Evolutionary conservation across 2,113 vertebrate species (phyloP).

Genomic region (Eurystomus gularis): DNA sequence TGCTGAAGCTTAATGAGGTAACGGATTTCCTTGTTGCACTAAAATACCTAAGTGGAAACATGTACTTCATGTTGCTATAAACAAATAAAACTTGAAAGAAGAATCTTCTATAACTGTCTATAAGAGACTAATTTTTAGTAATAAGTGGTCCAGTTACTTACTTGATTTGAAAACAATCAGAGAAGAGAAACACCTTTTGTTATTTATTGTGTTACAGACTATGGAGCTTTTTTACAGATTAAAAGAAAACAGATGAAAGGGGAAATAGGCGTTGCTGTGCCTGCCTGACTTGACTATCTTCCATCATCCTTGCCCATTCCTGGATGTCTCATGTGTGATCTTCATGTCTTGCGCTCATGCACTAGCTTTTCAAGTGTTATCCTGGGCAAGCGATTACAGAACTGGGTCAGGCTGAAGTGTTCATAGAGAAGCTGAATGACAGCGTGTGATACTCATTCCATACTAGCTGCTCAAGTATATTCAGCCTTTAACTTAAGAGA

Average conservation of each 20-base stretch:
- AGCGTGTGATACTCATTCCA: not conserved
- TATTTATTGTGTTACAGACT: not conserved
- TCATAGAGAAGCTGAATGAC: not conserved
- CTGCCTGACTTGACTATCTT: not conserved
- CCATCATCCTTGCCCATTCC: not conserved
- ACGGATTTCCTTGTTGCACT: slow-evolving; percentile 42
- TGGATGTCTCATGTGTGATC: fast-evolving
- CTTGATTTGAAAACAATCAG: not conserved
- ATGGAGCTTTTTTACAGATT: not conserved
- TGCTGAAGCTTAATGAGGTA: slow-evolving; percentile 7
- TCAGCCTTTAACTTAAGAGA: not conserved
- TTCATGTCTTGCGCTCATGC: not conserved
- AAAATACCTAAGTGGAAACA: slow-evolving; percentile 23
- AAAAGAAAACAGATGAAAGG: not conserved
- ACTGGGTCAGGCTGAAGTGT: not conserved
- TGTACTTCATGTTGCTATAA: slow-evolving; percentile 19
- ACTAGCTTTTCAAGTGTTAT: fast-evolving
- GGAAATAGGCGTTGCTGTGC: not conserved
- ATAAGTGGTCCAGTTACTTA: not conserved
- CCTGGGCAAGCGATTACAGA: not conserved
- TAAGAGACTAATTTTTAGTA: not conserved
- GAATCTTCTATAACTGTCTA: not conserved
- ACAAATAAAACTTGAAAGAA: slow-evolving; percentile 49
- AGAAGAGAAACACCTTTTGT: not conserved
- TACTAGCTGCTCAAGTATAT: not conserved